Conservation (phyloP, 2,888 invertebrate species). For the Entomobrya proxima region DNA sequence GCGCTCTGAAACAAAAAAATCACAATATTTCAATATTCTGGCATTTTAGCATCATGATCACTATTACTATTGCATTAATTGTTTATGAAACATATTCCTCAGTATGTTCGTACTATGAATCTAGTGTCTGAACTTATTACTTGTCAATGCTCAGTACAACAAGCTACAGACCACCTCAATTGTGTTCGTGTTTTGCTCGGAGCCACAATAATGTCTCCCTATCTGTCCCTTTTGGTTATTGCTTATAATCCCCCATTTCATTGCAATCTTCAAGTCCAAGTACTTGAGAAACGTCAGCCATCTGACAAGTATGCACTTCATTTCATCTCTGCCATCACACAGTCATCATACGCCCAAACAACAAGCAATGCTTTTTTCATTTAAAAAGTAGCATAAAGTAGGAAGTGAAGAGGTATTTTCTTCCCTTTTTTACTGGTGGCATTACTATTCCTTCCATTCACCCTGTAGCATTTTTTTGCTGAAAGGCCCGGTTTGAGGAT, state of each 20-base stretch:
- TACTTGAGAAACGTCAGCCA: constrained; percentile 60
- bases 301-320: constrained; percentile 46
- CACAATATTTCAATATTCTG: too few species aligned
- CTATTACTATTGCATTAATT: too few species aligned
- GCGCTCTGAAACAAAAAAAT: constrained; percentile 72
- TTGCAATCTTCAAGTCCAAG: constrained; percentile 34
- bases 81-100: too few species aligned
- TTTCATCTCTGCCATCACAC: constrained; percentile 17
- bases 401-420: constrained; percentile 62
- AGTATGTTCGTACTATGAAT: too few species aligned
- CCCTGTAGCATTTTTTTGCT: constrained; percentile 3
- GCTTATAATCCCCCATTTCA: constrained; percentile 33
- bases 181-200: background rate
- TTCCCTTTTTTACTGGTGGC: constrained; percentile 16
- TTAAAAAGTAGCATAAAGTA: constrained; percentile 36
- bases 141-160: constrained; percentile 1
- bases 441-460: constrained; percentile 25
- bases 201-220: constrained; percentile 30
- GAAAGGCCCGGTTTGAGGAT: background rate
- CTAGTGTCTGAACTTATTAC: too few species aligned
- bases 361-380: constrained; percentile 10
- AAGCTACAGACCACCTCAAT: background rate
- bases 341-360: background rate
- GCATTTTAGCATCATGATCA: too few species aligned
- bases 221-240: constrained; percentile 26